Evolutionary conservation across 2,888 invertebrate genomes (phyloP), one percentile per base, ranked within the genome.

Genomic region (Caenorhabditis macrosperma): DNA sequence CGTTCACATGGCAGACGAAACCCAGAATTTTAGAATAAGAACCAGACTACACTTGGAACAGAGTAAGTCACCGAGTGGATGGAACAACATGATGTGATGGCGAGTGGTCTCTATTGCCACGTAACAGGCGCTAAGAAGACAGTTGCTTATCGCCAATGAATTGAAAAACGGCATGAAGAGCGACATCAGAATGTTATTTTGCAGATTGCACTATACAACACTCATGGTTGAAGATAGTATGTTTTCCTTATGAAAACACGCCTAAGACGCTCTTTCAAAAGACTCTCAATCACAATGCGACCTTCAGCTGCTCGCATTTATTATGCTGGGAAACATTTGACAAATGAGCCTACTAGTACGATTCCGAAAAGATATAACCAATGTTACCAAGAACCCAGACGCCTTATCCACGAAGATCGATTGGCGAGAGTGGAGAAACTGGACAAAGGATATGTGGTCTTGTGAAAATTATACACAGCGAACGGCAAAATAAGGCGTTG

Each of bases 21-120:
- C 55, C 67, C 57, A 57, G 48, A 46, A 57, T 57, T 28, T 46
- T 26, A 24, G 12, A 46, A 9, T n/a, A 48, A 2, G 22, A n/a
- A 10, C 15, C 2, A 17, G 33, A 22, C 26, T 38, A 24, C 15
- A 50, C 24, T 26, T 48, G n/a, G 50, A 7, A 63, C 44, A 60
- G 46, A 44, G n/a, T 30, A 9, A 33, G 33, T n/a, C n/a, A n/a
- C 33, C 33, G 44, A 17, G 20, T 20, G 17, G 44, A 38, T 12
- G 33, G 33, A 44, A 44, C 54, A 54, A 26, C 54, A 54, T 22
- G 50, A 6, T 28, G 28, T 3, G n/a, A 38, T 38, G 38, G 12
- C 38, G 15, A 12, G 5, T 38, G 38, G 38, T 38, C 38, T 10
- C 2, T 38, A 15, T 10, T 6, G 38, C 44, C n/a, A 44, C 44